These are phyloP conservation scores for Hexactinellida sp. DNA, from an alignment of 37 sponge, comb jelly and placozoan genomes.

Conservation along the genomic window DNA sequence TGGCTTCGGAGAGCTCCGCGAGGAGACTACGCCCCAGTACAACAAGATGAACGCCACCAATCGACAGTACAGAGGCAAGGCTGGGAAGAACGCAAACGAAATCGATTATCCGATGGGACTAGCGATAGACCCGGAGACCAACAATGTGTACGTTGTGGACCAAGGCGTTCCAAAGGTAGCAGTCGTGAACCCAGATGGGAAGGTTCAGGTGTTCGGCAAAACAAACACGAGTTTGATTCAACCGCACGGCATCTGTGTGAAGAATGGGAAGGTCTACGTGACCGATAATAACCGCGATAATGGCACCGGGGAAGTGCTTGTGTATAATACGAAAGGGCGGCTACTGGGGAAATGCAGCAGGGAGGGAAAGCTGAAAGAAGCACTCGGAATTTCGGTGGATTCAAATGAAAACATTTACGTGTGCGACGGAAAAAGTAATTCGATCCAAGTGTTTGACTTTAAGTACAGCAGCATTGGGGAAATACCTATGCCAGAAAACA, in stretches of 20 bases:
- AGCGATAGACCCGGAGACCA: neutral
- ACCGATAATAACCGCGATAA: neutral
- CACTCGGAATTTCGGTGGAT: neutral
- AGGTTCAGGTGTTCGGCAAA: neutral
- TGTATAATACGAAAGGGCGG: neutral
- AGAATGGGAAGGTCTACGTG: neutral
- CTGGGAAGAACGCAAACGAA: neutral
- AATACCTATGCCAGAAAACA: neutral
- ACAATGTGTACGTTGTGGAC: neutral
- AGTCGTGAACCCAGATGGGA: neutral
- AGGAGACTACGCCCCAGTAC: neutral
- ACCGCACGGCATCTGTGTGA: neutral
- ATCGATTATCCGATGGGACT: neutral
- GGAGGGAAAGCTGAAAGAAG: neutral
- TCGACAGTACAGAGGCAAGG: neutral
- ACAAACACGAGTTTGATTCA: neutral
- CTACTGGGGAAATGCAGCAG: neutral
- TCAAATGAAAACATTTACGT: neutral
- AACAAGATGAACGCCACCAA: neutral
- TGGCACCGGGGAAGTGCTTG: neutral
- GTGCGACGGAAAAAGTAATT: conserved; percentile 1
- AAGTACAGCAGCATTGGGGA: neutral
- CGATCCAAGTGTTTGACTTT: neutral
- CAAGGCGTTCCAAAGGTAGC: neutral
- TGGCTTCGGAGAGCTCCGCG: neutral